Evolutionary conservation across 2,113 vertebrate species (phyloP), one percentile per base, ranked within the genome.

Genomic region (Scortum barcoo): DNA sequence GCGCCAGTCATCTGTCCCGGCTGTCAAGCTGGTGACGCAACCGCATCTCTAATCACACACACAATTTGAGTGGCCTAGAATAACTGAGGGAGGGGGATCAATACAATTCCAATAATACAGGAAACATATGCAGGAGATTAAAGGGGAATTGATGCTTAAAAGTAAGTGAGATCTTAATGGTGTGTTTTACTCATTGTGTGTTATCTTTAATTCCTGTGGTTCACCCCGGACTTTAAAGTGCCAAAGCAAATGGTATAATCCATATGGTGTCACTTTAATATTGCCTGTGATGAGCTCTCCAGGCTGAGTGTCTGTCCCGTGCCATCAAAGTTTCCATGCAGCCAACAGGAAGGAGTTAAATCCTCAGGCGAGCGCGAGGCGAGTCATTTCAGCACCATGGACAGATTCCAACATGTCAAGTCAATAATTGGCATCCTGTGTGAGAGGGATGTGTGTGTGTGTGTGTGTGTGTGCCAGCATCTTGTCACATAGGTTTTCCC

Each of bases 371-470:
- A 79, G 54, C 67, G 8, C 4, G 0, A 26, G 68, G 53, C 60
- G 51, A 81, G 50, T 83, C 46, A 40, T 86, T 91, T 90, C 92
- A 89, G 90, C 84, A 88, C 89, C 90, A 86, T 75, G 89, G 91
- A 92, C 81, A 86, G 88, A 79, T 85, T 83, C 88, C 82, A 89
- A 76, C 85, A 54, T 50, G 76, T 76, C 65, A 65, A 26, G 70
- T 89, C 84, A 86, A 88, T 88, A 84, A 88, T 57, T 86, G 83
- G 81, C 78, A 67, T 10, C 8, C 30, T 16, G 60, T 33, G 54
- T 42, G 81, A 71, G 76, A 63, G 76, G 71, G 69, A 56, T 19
- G 17, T 48, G 19, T 68, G 57, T 28, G 65, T 40, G 60, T 13
- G 72, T 48, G 56, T 46, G 22, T 44, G 40, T 26, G 40, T 26